These are phyloP conservation scores for Cairina moschata DNA, from an alignment of 2,113 vertebrate genomes.

Conservation along the genomic window DNA sequence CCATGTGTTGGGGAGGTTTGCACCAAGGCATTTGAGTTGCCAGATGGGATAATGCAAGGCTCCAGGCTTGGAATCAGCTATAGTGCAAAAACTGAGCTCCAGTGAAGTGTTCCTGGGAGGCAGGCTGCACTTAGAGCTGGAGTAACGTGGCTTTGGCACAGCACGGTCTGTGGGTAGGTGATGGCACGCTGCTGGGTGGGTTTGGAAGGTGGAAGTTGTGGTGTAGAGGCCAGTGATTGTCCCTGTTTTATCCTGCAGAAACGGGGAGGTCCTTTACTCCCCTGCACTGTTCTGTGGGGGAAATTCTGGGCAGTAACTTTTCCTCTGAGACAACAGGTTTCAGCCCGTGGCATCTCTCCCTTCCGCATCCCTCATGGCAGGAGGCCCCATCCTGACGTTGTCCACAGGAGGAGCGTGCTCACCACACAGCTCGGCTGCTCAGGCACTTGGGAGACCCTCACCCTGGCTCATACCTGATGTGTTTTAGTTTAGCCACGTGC, in stretches of 20 bases:
- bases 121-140: fast-evolving
- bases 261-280: background rate
- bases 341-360: background rate
- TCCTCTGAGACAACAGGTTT: background rate
- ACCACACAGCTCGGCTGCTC: background rate
- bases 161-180: fast-evolving
- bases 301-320: background rate
- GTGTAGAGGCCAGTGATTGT: background rate
- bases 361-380: background rate
- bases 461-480: fast-evolving
- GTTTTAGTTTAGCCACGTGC: background rate
- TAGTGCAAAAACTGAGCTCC: background rate
- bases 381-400: background rate
- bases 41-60: background rate
- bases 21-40: background rate
- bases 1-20: background rate
- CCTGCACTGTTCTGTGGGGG: background rate
- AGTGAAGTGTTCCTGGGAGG: background rate
- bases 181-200: fast-evolving
- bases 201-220: background rate
- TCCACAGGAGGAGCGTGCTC: fast-evolving
- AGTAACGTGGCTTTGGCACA: background rate
- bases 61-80: background rate
- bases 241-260: background rate
- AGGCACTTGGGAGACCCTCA: background rate